Evolutionary conservation across 1,140 invertebrate species (phyloP).

Genomic region (Drosophila bipectinata): DNA sequence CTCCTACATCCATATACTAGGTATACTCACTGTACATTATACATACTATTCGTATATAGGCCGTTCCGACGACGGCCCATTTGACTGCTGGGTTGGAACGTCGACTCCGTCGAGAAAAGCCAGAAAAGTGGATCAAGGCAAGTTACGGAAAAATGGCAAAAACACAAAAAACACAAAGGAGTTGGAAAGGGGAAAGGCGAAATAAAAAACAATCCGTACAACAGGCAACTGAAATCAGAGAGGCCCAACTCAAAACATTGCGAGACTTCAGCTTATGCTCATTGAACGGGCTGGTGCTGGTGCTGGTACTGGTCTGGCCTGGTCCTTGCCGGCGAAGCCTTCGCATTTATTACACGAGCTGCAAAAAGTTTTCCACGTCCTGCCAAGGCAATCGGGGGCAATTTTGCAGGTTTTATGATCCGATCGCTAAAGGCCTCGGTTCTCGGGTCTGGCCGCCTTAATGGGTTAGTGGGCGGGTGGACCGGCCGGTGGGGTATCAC

Average conservation of each 20-base stretch:
- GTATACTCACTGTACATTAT: not conserved
- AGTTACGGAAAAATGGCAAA: constrained; percentile 43
- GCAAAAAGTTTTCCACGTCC: constrained; percentile 47
- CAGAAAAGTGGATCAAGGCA: constrained; percentile 76
- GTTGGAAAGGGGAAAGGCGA: not conserved
- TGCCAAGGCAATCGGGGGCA: constrained; percentile 51
- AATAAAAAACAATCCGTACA: constrained; percentile 42
- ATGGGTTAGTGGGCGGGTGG: constrained; percentile 27
- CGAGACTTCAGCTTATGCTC: constrained; percentile 70
- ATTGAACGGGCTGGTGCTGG: constrained; percentile 25
- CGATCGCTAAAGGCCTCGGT: constrained; percentile 53
- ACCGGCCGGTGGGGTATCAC: constrained; percentile 44
- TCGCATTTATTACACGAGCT: constrained; percentile 70
- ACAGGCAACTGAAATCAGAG: constrained; percentile 54
- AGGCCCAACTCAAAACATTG: constrained; percentile 51
- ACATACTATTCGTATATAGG: constrained; percentile 40
- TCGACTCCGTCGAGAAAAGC: constrained; percentile 44
- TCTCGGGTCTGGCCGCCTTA: constrained; percentile 12
- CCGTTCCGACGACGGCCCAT: constrained; percentile 53
- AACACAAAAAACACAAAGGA: constrained; percentile 12
- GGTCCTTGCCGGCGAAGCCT: constrained; percentile 25
- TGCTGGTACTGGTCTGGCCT: not conserved
- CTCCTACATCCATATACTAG: not conserved
- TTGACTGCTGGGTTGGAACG: constrained; percentile 69
- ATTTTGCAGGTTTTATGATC: constrained; percentile 71